Evolutionary conservation across 2,888 invertebrate genomes (phyloP), one percentile per base, ranked within the genome.

Genomic region (Pammene aurita): DNA sequence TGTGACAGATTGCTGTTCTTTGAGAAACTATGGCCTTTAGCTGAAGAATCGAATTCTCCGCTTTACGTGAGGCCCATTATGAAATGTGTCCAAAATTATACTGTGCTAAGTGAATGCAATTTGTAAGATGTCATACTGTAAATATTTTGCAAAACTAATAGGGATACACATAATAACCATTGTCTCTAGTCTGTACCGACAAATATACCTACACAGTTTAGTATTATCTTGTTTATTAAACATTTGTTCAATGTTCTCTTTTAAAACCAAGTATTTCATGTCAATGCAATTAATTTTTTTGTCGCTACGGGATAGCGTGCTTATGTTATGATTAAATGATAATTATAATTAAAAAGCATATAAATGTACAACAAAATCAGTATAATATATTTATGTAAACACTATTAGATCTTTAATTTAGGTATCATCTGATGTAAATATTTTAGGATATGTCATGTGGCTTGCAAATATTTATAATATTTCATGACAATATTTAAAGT

Each of bases 71-170:
- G 11, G 48, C 16, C 13, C 14, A 54, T 69, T 65, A 60, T 38
- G 69, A 64, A 69, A 69, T 60, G 46, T 60, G 54, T n/a, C 64
- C 54, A 65, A 69, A 65, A 64, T 55, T 65, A 68, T 46, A 63
- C 35, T 58, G 58, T 69, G 69, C 48, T 69, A 69, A 69, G 69
- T 69, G 69, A 55, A 65, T 69, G 64, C 60, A 65, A 65, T 69
- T 65, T 69, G 69, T 69, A 55, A 60, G 54, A 64, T 69, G 69
- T 69, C 69, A 69, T 52, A 64, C 64, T 60, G 64, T 69, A 65
- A 60, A 69, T 65, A 58, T 65, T 68, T 69, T 55, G 64, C 54
- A 54, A 65, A 65, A 48, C 69, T 60, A 69, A 69, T 69, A 46
- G 34, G 38, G 44, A 48, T 38, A 46, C 18, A 63, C 41, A 18